Base-by-base conservation (phyloP, 2,797 vertebrate genomes). In the Dallia pectoralis region DNA sequence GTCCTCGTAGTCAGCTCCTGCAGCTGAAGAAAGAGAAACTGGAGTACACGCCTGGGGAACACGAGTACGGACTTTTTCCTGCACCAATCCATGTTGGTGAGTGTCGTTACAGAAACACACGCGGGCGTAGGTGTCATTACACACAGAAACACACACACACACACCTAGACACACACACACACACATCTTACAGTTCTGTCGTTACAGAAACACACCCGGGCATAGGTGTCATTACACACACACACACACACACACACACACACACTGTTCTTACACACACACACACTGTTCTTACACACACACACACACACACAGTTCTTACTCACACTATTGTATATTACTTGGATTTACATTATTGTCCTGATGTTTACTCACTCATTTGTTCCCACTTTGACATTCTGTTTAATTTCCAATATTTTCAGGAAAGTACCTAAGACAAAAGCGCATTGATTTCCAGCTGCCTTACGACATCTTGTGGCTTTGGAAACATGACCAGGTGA, bases 401-500 rank as follows among this genome's bases (percentile, higher is more conserved):
- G 12, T 8, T 33, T 36, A 29, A 64, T 69, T 63, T 74, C 75
- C 64, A 5, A 22, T 12, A 16, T 51, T 49, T 80, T 56, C 90
- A 98, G 98, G 98, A 67, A 99, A 99, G 89, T 99, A 99, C 91
- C 93, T 99, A 82, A 95, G 98, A 92, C 97, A 98, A 88, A 99
- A 98, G 86, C 93, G 97, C 76, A 97, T 96, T 78, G 98, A 99
- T 89, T 99, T 99, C 91, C 98, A 99, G 93, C 94, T 99, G 92
- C 97, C 98, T 84, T 99, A 99, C 12, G 98, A 99, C 92, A 98
- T 99, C 92, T 92, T 99, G 83, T 99, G 97, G 97, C 96, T 99
- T 89, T 99, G 98, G 98, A 99, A 99, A 93, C 98, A 99, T 65
- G 97, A 99, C 91, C 98, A 99, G 97, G 97, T 99, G 92, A 85